Conservation (phyloP, 2,113 vertebrate genomes). For the Laterallus jamaicensis region DNA sequence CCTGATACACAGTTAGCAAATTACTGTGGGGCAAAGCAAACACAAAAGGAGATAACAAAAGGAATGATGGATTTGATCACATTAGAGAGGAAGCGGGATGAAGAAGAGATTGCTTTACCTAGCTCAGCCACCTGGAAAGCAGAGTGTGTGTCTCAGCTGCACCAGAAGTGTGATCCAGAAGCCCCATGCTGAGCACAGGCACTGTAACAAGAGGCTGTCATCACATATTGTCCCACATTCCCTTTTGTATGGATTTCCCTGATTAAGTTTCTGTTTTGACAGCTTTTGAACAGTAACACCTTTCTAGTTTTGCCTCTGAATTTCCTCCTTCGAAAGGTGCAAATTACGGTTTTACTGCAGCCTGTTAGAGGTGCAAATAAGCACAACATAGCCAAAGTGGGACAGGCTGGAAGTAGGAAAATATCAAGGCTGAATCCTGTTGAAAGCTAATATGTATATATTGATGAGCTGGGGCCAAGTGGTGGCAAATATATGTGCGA, state of each 20-base stretch:
- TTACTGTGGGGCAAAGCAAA: slow-evolving; percentile 23
- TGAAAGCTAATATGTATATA: not conserved
- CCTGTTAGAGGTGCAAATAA: slow-evolving; percentile 71
- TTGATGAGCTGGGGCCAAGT: not conserved
- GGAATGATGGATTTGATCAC: slow-evolving; percentile 18
- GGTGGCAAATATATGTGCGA: slow-evolving; percentile 43
- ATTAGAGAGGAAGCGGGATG: slow-evolving; percentile 49
- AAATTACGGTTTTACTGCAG: slow-evolving; percentile 67
- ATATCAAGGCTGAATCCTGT: not conserved
- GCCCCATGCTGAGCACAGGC: slow-evolving; percentile 38
- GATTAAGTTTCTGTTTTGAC: slow-evolving; percentile 68
- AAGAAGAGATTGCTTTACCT: slow-evolving; percentile 41
- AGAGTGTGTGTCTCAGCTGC: slow-evolving; percentile 27
- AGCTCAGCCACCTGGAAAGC: slow-evolving; percentile 47
- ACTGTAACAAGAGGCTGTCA: slow-evolving; percentile 48
- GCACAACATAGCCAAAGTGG: slow-evolving; percentile 34
- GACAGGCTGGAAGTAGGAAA: slow-evolving; percentile 28
- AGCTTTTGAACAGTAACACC: slow-evolving; percentile 66
- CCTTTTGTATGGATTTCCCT: slow-evolving; percentile 37
- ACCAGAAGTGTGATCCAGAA: slow-evolving; percentile 43
- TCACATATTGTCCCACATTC: slow-evolving; percentile 18
- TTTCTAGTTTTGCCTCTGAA: slow-evolving; percentile 55
- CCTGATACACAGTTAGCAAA: slow-evolving; percentile 36
- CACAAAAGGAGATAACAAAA: slow-evolving; percentile 29
- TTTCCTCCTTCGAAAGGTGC: slow-evolving; percentile 61